Evolutionary conservation across 2,888 invertebrate species (phyloP).

Genomic region (Baccha elongata): DNA sequence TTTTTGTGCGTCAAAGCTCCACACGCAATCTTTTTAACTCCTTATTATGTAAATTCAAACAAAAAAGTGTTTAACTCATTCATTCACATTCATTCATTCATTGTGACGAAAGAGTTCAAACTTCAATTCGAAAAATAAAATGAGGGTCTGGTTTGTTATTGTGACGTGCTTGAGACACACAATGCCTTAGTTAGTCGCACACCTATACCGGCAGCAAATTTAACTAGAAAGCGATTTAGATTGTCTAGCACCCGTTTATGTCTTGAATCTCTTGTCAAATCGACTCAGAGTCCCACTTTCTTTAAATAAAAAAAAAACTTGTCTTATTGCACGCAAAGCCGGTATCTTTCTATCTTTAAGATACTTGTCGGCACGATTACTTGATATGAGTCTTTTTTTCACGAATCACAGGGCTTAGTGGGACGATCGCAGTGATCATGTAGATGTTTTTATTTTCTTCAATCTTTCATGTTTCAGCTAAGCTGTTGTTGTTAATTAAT

Average conservation of each 20-base stretch:
- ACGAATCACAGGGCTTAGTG: conserved; percentile 8
- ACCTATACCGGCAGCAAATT: conserved; percentile 2
- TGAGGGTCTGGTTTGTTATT: conserved; percentile 2
- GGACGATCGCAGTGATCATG: conserved; percentile 28
- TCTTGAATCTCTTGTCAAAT: not conserved
- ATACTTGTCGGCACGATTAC: not conserved
- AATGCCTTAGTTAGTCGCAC: conserved; percentile 24
- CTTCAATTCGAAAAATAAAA: not conserved
- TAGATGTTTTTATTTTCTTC: conserved; percentile 1
- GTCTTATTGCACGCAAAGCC: conserved; percentile 4
- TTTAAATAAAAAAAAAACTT: conserved; percentile 28
- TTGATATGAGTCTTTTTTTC: not conserved
- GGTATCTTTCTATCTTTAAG: not conserved
- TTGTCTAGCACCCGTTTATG: not conserved
- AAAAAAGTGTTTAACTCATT: conserved; percentile 38
- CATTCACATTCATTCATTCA: conserved; percentile 13
- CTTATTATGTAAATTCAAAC: conserved; percentile 61
- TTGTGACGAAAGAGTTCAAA: conserved; percentile 38
- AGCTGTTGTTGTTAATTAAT: conserved; percentile 62
- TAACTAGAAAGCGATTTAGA: conserved; percentile 25
- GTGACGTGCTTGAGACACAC: conserved; percentile 6
- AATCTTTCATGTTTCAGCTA: conserved; percentile 8
- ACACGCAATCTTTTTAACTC: conserved; percentile 24
- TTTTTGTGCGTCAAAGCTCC: conserved; percentile 9
- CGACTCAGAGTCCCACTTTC: conserved; percentile 8